Evolutionary conservation across 2,888 invertebrate species (phyloP).

Genomic region (Hymenopus coronatus): DNA sequence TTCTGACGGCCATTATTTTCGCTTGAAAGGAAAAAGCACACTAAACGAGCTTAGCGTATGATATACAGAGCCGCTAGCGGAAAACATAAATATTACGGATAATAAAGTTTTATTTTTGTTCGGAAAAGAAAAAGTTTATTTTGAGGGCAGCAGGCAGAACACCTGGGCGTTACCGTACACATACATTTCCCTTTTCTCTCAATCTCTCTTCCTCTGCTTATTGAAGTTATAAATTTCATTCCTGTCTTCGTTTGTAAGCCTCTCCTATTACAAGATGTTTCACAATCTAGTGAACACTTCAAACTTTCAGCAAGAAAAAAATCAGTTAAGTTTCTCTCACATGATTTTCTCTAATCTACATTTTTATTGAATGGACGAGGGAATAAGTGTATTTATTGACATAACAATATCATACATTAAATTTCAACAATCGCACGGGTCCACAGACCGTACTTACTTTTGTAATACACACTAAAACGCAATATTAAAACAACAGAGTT

Average conservation of each 20-base stretch:
- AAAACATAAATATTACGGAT: neutral
- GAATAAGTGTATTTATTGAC: no score
- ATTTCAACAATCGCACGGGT: no score
- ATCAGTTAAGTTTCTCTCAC: no score
- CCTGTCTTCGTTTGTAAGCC: neutral
- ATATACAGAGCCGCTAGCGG: neutral
- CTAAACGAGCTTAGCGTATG: no score
- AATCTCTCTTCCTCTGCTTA: conserved; percentile 2
- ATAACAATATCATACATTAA: no score
- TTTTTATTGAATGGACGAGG: no score
- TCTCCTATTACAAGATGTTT: neutral
- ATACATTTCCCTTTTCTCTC: neutral
- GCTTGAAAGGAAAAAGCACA: neutral
- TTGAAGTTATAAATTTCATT: conserved; percentile 20
- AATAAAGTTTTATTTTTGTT: neutral
- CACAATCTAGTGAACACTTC: neutral
- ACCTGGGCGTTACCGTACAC: neutral
- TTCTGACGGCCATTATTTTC: neutral
- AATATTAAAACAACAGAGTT: no score
- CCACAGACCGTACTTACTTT: no score
- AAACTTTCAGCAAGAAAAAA: no score
- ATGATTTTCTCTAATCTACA: no score
- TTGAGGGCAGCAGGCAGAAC: neutral
- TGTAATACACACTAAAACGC: no score
- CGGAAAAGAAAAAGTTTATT: neutral